phyloP scores from a whole-genome alignment of 2,797 vertebrate genomes.

The Chelidonichthys spinosus region DNA sequence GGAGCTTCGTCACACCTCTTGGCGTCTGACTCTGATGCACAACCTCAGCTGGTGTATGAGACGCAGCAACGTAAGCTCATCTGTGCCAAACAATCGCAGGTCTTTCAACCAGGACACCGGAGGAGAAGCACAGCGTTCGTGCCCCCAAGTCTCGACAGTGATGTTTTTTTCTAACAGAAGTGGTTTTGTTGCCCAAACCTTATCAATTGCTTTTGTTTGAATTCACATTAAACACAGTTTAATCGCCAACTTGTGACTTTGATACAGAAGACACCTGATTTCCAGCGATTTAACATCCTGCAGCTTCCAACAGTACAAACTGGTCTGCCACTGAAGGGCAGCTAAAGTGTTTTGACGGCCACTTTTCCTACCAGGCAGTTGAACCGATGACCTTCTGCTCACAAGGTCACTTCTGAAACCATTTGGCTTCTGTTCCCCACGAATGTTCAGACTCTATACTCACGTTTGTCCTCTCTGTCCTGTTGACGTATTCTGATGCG shows the following conservation, averaged over 20 bases:
- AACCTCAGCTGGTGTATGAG: too few species aligned
- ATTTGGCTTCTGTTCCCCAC: slow-evolving; percentile 64
- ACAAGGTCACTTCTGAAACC: slow-evolving; percentile 52
- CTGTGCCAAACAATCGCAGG: too few species aligned
- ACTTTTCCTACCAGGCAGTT: slow-evolving; percentile 42
- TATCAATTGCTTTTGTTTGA: too few species aligned
- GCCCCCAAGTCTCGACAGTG: too few species aligned
- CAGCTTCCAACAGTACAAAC: neutral
- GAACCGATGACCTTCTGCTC: slow-evolving; percentile 62
- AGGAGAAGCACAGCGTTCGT: too few species aligned
- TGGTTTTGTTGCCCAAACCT: too few species aligned
- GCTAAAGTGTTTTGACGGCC: slow-evolving; percentile 11
- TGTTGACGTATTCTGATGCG: slow-evolving; percentile 7
- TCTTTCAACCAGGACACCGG: too few species aligned
- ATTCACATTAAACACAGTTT: too few species aligned
- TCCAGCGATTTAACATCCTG: neutral
- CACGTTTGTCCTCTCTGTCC: slow-evolving; percentile 14
- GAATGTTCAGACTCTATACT: slow-evolving; percentile 43
- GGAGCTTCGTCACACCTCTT: neutral
- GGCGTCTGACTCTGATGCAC: too few species aligned
- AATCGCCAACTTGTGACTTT: neutral
- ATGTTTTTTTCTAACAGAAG: too few species aligned
- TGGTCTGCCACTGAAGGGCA: neutral
- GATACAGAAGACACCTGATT: neutral
- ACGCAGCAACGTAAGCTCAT: too few species aligned